These are phyloP conservation scores for Ahaetulla prasina DNA, from an alignment of 2,113 vertebrate genomes.

Conservation along the genomic window DNA sequence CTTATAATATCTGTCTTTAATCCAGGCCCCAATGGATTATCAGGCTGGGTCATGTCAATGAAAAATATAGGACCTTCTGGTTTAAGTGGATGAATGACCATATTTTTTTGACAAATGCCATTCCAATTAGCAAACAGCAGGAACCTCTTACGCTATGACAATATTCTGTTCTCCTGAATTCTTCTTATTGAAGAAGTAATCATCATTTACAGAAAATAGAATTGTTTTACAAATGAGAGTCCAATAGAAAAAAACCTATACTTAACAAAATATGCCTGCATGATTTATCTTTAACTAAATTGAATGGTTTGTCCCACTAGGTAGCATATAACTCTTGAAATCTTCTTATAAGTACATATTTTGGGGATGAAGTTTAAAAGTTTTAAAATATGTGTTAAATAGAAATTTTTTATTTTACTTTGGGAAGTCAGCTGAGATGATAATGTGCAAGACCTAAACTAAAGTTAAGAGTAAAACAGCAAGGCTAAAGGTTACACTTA, in stretches of 20 bases:
- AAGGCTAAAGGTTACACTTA: neutral
- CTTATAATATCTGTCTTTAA: neutral
- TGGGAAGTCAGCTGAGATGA: neutral
- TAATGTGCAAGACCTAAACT: neutral
- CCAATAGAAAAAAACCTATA: slow-evolving; percentile 10
- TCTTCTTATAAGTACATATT: neutral
- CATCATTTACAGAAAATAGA: slow-evolving; percentile 49
- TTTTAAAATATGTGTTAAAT: neutral
- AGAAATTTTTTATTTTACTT: neutral
- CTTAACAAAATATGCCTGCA: slow-evolving; percentile 23
- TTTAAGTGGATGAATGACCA: slow-evolving; percentile 46
- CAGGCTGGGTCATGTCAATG: slow-evolving; percentile 21
- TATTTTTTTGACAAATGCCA: slow-evolving; percentile 52
- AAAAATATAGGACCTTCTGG: slow-evolving; percentile 42
- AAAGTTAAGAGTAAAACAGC: neutral
- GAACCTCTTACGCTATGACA: slow-evolving; percentile 58
- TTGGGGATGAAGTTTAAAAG: neutral
- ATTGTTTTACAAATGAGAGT: slow-evolving; percentile 45
- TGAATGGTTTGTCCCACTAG: slow-evolving; percentile 23
- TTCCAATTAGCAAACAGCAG: slow-evolving; percentile 63
- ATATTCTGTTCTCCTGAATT: slow-evolving; percentile 47
- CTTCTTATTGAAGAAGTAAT: slow-evolving; percentile 62
- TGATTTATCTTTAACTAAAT: slow-evolving; percentile 30
- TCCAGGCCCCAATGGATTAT: neutral
- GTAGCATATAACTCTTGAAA: neutral